Conservation (phyloP, 53 echinoderm and acorn worm genomes). For the Antedon mediterranea region DNA sequence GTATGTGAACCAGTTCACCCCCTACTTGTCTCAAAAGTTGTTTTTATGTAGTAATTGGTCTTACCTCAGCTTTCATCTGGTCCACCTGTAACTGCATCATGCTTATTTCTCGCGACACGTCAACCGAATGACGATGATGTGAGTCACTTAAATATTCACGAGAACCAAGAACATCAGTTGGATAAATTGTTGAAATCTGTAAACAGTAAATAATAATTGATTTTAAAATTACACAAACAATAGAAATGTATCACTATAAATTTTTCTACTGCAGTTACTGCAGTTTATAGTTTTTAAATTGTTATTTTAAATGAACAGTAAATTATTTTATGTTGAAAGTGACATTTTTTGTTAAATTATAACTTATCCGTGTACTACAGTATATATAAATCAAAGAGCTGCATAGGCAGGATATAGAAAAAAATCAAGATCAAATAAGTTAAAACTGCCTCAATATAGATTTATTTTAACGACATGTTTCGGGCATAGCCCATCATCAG, state of each 20-base stretch:
- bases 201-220: not conserved
- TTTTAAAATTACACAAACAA: not conserved
- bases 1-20: not conserved
- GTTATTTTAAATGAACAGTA: too few relatives aligned
- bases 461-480: too few relatives aligned
- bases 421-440: too few relatives aligned
- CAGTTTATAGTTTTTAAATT: not conserved
- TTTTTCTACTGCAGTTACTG: not conserved
- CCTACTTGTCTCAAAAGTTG: not conserved
- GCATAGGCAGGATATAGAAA: too few relatives aligned
- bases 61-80: slow-evolving; percentile 75
- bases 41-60: not conserved
- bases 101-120: slow-evolving; percentile 20
- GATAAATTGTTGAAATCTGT: not conserved
- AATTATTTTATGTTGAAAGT: too few relatives aligned
- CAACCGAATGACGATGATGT: not conserved
- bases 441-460: too few relatives aligned
- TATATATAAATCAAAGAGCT: too few relatives aligned
- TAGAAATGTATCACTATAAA: not conserved
- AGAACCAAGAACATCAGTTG: not conserved
- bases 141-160: not conserved
- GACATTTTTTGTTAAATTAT: too few relatives aligned
- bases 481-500: too few relatives aligned
- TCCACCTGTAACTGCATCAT: slow-evolving; percentile 65
- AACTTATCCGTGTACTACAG: too few relatives aligned